These are phyloP conservation scores for Eupithecia subumbrata DNA, from an alignment of 2,888 invertebrate genomes.

Conservation along the genomic window DNA sequence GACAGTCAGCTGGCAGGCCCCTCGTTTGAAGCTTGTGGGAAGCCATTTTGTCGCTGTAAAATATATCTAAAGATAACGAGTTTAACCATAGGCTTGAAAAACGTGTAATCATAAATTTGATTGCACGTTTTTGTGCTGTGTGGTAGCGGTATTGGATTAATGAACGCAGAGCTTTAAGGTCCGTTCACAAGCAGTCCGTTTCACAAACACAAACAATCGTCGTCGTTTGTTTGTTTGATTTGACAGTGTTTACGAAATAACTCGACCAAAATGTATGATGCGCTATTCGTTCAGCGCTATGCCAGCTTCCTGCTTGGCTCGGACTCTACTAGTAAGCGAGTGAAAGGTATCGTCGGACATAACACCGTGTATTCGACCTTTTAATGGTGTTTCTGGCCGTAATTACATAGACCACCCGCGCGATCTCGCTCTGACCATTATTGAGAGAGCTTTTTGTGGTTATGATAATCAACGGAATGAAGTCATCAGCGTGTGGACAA, in stretches of 20 bases:
- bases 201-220: no score
- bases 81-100: no score
- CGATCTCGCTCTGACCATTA: constrained; percentile 64
- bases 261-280: background rate
- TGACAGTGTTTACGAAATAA: background rate
- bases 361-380: constrained; percentile 8
- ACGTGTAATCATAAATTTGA: no score
- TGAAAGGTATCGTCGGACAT: background rate
- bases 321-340: background rate
- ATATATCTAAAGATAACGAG: no score
- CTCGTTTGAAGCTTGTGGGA: no score
- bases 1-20: no score
- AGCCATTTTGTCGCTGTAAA: no score
- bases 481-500: constrained; percentile 67
- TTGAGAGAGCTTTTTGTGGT: constrained; percentile 65
- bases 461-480: constrained; percentile 74
- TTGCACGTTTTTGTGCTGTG: no score
- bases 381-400: constrained; percentile 53
- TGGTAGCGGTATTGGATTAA: no score
- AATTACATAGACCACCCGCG: constrained; percentile 78
- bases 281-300: background rate
- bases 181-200: background rate
- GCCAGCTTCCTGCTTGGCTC: background rate
- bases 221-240: background rate
- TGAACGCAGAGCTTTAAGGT: background rate